phyloP scores from a whole-genome alignment of 1,140 invertebrate genomes.

The Diachasma alloeum region DNA sequence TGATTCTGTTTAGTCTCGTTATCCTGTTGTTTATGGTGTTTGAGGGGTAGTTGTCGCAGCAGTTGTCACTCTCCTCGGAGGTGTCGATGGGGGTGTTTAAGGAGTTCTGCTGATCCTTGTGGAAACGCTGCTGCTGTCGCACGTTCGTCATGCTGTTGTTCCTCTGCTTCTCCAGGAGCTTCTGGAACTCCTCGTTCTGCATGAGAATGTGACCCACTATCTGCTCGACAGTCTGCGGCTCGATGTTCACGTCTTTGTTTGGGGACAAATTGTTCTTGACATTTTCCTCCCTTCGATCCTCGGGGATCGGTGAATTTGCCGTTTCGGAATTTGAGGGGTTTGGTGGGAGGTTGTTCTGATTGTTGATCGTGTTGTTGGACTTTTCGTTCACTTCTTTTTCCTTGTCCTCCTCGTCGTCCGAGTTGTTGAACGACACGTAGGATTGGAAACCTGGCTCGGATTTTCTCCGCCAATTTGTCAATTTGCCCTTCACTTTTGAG shows the following conservation, averaged over 20 bases:
- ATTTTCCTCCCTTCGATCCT: neutral
- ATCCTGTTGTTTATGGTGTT: slow-evolving; percentile 60
- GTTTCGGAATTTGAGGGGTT: neutral
- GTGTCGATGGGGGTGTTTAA: slow-evolving; percentile 43
- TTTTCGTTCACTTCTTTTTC: neutral
- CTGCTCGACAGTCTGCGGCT: slow-evolving; percentile 71
- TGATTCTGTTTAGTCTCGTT: slow-evolving; percentile 30
- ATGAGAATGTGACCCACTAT: slow-evolving; percentile 85
- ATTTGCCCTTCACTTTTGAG: slow-evolving; percentile 62
- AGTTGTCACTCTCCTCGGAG: slow-evolving; percentile 60
- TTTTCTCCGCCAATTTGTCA: slow-evolving; percentile 73
- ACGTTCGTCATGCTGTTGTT: slow-evolving; percentile 66
- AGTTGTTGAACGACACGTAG: slow-evolving; percentile 55
- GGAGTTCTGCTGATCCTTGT: slow-evolving; percentile 40
- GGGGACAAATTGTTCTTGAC: slow-evolving; percentile 19
- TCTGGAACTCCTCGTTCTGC: slow-evolving; percentile 85
- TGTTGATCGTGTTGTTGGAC: neutral
- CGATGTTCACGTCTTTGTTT: slow-evolving; percentile 45
- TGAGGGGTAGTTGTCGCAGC: slow-evolving; percentile 57
- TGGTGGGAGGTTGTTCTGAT: neutral
- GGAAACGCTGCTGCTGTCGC: slow-evolving; percentile 67
- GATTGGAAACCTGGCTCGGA: slow-evolving; percentile 74
- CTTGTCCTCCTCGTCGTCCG: slow-evolving; percentile 55
- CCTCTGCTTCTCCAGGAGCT: slow-evolving; percentile 75
- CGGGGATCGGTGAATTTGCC: neutral